Conservation (phyloP, 2,888 invertebrate genomes). For the Apamea monoglypha region DNA sequence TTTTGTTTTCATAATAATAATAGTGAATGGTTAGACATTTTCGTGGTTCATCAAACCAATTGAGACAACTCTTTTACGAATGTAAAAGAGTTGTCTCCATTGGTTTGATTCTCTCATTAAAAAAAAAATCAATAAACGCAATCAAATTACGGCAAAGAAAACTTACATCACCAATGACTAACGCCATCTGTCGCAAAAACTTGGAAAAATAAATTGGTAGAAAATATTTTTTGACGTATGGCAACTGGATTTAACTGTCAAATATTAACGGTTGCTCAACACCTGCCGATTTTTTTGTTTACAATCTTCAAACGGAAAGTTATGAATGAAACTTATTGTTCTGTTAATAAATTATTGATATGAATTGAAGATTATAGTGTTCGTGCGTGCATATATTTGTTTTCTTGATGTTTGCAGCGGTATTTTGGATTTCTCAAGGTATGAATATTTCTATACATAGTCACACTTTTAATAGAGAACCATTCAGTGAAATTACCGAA, state of each 20-base stretch:
- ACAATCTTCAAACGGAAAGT: constrained; percentile 74
- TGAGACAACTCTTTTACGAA: too few relatives aligned
- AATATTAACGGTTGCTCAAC: constrained; percentile 79
- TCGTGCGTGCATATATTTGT: constrained; percentile 6
- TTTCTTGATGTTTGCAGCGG: constrained; percentile 38
- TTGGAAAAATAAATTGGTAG: constrained; percentile 48
- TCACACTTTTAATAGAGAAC: neutral
- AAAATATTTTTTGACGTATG: constrained; percentile 36
- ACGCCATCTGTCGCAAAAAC: constrained; percentile 24
- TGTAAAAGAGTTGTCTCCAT: neutral
- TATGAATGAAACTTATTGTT: constrained; percentile 77
- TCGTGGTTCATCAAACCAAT: too few relatives aligned
- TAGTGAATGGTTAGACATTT: neutral
- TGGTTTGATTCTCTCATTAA: neutral
- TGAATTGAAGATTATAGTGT: constrained; percentile 20
- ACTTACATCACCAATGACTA: neutral
- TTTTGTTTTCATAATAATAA: neutral
- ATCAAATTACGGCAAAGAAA: neutral
- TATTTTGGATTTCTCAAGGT: constrained; percentile 47
- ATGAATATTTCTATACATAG: constrained; percentile 14
- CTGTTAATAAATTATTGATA: constrained; percentile 18
- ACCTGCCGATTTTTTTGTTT: constrained; percentile 85
- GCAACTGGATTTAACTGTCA: constrained; percentile 69
- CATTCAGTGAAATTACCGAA: neutral
- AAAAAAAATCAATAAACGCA: neutral